Evolutionary conservation across 2,797 vertebrate genomes (phyloP).

Genomic region (Poliocrania exsul): DNA sequence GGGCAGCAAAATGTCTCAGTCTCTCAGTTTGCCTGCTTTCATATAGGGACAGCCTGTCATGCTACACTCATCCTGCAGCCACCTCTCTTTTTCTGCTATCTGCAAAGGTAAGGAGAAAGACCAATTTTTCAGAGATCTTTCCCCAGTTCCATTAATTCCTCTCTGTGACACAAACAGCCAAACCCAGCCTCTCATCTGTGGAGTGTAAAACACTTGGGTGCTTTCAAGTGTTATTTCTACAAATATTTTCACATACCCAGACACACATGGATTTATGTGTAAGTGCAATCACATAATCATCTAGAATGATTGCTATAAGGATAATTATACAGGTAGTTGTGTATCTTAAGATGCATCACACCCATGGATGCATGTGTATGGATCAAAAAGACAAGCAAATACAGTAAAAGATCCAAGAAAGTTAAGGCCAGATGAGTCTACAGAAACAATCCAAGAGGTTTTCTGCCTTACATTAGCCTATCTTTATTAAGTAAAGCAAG

Average conservation of each 20-base stretch:
- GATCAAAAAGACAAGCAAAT: background rate
- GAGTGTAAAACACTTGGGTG: background rate
- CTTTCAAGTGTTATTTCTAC: background rate
- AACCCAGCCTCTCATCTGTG: background rate
- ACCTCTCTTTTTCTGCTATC: background rate
- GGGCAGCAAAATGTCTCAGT: background rate
- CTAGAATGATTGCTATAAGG: background rate
- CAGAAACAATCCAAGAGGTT: fast-evolving
- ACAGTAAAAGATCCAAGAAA: background rate
- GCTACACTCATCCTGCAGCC: background rate
- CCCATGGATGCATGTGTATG: fast-evolving
- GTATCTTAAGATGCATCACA: background rate
- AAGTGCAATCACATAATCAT: background rate
- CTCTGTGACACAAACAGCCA: background rate
- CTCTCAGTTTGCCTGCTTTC: background rate
- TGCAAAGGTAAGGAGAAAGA: background rate
- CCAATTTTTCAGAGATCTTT: background rate
- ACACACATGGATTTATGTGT: background rate
- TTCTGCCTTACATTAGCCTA: background rate
- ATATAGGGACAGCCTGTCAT: background rate
- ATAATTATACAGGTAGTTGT: background rate
- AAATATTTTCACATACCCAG: background rate
- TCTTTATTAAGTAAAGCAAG: background rate
- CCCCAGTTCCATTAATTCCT: background rate
- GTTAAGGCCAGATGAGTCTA: background rate